A percentile compares a stretch with the other conserved stretches of the same genome.
Evolutionary conservation across 2,113 vertebrate species (phyloP).

Genomic region (Python bivittatus): DNA sequence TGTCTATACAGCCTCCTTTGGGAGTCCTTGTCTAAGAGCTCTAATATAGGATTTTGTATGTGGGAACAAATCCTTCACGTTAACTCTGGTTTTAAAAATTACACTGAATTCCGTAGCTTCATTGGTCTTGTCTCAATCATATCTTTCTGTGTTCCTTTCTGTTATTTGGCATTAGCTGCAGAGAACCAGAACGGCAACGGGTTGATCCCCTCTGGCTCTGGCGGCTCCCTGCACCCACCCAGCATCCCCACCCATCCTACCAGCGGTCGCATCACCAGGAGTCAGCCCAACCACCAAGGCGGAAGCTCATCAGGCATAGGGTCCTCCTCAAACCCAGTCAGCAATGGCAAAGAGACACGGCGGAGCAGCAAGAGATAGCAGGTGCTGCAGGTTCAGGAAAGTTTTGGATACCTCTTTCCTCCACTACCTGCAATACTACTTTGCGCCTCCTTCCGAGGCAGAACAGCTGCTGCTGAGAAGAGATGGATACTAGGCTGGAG

Average conservation of each 20-base stretch:
- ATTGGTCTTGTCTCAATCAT: not conserved
- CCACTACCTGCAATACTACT: not conserved
- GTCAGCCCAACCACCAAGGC: constrained; percentile 69
- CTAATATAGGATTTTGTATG: not conserved
- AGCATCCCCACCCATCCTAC: constrained; percentile 61
- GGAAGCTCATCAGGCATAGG: constrained; percentile 48
- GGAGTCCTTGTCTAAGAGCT: not conserved
- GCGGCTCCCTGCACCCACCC: constrained; percentile 53
- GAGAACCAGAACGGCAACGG: constrained; percentile 79
- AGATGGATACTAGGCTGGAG: not conserved
- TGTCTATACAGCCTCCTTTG: not conserved
- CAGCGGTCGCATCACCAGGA: constrained; percentile 72
- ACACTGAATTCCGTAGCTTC: not conserved
- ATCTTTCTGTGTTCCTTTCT: not conserved
- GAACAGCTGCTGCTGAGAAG: not conserved
- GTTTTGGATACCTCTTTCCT: not conserved
- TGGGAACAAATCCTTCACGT: not conserved
- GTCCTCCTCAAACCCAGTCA: constrained; percentile 66
- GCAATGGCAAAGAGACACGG: constrained; percentile 82
- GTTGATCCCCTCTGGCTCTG: constrained; percentile 59
- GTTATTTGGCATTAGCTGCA: constrained; percentile 50
- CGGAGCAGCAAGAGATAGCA: constrained; percentile 81
- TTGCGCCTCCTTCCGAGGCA: not conserved
- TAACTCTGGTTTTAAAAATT: not conserved
- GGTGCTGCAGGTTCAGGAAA: not conserved